These are phyloP conservation scores for Damaliscus lunatus DNA, from an alignment of 2,113 vertebrate genomes.

Conservation along the genomic window DNA sequence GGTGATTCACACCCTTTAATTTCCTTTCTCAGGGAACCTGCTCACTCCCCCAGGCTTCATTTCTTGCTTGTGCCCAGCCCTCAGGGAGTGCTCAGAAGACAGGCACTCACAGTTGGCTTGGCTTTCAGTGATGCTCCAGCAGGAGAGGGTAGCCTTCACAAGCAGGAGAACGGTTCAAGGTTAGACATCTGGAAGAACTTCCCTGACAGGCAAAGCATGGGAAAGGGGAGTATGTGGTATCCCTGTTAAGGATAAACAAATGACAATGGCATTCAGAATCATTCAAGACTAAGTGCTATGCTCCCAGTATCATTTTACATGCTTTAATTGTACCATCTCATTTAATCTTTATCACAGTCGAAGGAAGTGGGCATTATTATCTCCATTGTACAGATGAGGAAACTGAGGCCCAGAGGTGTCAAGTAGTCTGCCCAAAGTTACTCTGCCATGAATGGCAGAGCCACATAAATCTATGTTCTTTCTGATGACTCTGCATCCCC, in stretches of 20 bases:
- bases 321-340: neutral
- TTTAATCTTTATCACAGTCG: neutral
- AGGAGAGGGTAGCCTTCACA: neutral
- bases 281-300: neutral
- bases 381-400: neutral
- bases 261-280: neutral
- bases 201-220: neutral
- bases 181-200: slow-evolving; percentile 39
- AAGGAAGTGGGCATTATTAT: neutral
- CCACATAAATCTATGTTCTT: neutral
- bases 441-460: neutral
- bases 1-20: neutral
- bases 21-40: neutral
- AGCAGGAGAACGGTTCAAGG: neutral
- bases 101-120: neutral
- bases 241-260: neutral
- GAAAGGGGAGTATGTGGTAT: neutral
- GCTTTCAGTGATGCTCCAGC: neutral
- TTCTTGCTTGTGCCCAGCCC: neutral
- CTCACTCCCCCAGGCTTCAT: neutral
- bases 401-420: neutral
- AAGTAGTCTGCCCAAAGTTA: neutral
- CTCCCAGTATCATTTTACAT: neutral
- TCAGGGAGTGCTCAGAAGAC: neutral
- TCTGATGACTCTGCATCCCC: neutral